These are phyloP conservation scores for Nannoperca obscura DNA, from an alignment of 2,797 vertebrate genomes.

Conservation along the genomic window DNA sequence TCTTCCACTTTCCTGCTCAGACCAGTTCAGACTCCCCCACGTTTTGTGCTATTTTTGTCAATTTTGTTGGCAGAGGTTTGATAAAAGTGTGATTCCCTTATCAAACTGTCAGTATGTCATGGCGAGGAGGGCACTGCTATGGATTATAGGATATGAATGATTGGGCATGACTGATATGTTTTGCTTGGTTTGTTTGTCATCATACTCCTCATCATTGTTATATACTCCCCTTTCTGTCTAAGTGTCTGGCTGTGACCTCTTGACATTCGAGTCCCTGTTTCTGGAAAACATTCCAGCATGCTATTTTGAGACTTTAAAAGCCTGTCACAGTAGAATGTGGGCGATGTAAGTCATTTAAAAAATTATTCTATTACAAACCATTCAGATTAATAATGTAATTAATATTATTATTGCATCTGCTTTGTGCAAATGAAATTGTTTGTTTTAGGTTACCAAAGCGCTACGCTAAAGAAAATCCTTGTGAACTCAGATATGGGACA, in stretches of 20 bases:
- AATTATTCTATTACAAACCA: not conserved
- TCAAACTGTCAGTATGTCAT: constrained; percentile 9
- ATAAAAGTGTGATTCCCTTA: not conserved
- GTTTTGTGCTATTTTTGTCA: constrained; percentile 1
- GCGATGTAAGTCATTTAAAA: not conserved
- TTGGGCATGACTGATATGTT: not conserved
- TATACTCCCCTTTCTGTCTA: no score
- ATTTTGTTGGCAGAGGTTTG: not conserved
- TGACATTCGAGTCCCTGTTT: not conserved
- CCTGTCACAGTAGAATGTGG: constrained; percentile 37
- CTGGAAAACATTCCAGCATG: constrained; percentile 2
- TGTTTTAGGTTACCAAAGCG: not conserved
- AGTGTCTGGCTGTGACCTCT: not conserved
- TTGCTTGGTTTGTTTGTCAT: constrained; percentile 5
- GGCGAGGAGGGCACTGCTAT: not conserved
- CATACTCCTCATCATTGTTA: no score
- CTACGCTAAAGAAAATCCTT: not conserved
- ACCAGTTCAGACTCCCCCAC: not conserved
- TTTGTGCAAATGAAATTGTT: no score
- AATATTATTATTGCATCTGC: not conserved
- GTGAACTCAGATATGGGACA: not conserved
- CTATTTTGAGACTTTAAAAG: constrained; percentile 32
- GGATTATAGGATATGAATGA: constrained; percentile 15
- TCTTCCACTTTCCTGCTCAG: not conserved
- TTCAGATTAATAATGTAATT: not conserved